phyloP scores from a whole-genome alignment of 1,140 invertebrate species.

The Hormaphis cornu region DNA sequence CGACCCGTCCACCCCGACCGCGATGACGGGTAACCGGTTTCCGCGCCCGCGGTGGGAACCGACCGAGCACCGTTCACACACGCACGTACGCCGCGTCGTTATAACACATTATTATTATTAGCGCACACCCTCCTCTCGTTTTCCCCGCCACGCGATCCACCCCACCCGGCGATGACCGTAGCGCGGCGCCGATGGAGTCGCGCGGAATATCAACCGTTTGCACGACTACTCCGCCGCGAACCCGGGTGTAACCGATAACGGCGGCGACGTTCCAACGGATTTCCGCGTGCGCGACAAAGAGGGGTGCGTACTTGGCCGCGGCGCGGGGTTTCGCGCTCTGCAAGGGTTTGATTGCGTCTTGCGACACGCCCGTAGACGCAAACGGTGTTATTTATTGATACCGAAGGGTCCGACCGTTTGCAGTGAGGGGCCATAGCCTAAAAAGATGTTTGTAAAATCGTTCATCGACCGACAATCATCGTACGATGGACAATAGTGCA shows the following conservation, averaged over 20 bases:
- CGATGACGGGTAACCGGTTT: conserved; percentile 15
- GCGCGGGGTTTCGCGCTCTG: no score
- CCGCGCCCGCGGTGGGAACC: conserved; percentile 18
- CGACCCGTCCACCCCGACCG: no score
- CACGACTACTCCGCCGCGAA: background rate
- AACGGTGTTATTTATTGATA: no score
- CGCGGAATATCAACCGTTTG: background rate
- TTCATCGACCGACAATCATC: no score
- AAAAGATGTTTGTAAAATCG: no score
- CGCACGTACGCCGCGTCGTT: background rate
- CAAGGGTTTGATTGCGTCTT: no score
- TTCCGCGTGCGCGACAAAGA: background rate
- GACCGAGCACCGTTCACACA: conserved; percentile 10
- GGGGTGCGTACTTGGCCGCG: background rate
- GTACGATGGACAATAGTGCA: no score
- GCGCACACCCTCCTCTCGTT: background rate
- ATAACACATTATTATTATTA: no score
- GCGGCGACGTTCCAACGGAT: background rate
- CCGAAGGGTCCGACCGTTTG: no score
- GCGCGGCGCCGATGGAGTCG: background rate
- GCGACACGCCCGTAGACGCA: no score
- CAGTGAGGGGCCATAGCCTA: no score
- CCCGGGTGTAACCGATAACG: background rate
- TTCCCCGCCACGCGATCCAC: background rate
- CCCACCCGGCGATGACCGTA: background rate